Conservation (phyloP, 1,140 invertebrate genomes). For the Lasaia peninsularis region DNA sequence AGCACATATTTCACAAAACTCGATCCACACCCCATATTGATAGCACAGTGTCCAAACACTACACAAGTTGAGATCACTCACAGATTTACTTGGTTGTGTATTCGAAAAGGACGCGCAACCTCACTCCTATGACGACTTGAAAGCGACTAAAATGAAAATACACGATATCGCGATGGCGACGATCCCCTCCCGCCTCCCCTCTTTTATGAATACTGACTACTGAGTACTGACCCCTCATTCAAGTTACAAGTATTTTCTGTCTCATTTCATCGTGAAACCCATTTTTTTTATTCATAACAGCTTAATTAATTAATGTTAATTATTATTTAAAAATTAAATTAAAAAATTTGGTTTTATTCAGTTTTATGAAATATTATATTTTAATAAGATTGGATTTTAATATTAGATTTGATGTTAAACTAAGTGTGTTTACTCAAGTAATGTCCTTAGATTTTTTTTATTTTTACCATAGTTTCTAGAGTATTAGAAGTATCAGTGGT, state of each 20-base stretch:
- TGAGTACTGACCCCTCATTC: conserved; percentile 65
- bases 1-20: conserved; percentile 89
- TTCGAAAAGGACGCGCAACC: conserved; percentile 27
- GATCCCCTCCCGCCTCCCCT: conserved; percentile 37
- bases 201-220: conserved; percentile 41
- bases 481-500: no score
- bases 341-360: no score
- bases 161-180: conserved; percentile 60
- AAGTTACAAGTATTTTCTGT: conserved; percentile 49
- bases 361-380: no score
- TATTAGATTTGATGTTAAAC: no score
- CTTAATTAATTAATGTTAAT: no score
- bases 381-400: no score
- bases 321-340: no score
- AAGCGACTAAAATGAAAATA: conserved; percentile 61
- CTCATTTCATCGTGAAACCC: conserved; percentile 33
- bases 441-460: no score
- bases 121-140: conserved; percentile 32
- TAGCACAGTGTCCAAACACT: conserved; percentile 53
- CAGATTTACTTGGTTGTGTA: conserved; percentile 47
- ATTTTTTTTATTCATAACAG: no score
- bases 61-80: conserved; percentile 59
- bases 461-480: no score
- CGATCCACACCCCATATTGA: conserved; percentile 83
- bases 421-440: no score